Conservation (phyloP, 1,140 invertebrate species). For the Gryllus bimaculatus region DNA sequence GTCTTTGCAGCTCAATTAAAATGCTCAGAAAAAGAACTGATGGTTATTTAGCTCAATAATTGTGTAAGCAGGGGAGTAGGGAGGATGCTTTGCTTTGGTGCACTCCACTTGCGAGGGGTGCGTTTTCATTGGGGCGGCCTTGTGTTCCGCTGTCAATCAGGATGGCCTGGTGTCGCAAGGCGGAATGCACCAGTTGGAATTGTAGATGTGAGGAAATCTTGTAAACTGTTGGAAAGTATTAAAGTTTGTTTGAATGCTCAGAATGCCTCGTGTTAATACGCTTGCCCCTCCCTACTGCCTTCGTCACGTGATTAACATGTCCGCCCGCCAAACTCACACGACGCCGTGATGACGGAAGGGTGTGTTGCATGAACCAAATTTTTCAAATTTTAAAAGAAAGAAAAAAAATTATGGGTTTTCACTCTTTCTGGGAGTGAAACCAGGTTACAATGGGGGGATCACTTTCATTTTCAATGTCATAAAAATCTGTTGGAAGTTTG, state of each 20-base stretch:
- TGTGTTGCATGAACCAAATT: conserved; percentile 25
- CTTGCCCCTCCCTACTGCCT: conserved; percentile 24
- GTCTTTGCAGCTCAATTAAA: not conserved
- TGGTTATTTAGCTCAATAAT: conserved; percentile 14
- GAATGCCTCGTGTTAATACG: conserved; percentile 22
- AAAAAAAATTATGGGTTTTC: not conserved
- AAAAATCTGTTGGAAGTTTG: conserved; percentile 23
- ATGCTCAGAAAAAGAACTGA: conserved; percentile 11
- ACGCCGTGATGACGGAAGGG: conserved; percentile 21
- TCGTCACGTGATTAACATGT: conserved; percentile 26
- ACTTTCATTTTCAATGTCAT: conserved; percentile 14
- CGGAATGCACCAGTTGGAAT: conserved; percentile 20
- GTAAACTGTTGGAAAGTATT: conserved; percentile 23
- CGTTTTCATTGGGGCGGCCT: conserved; percentile 10
- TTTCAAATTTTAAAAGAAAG: conserved; percentile 13
- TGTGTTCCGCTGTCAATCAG: not conserved
- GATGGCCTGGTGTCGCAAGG: conserved; percentile 9
- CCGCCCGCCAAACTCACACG: conserved; percentile 24
- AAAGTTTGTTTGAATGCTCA: conserved; percentile 22
- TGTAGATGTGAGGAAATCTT: conserved; percentile 18
- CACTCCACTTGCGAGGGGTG: not conserved
- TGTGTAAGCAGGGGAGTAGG: conserved; percentile 24
- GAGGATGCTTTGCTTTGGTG: conserved; percentile 21
- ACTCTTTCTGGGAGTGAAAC: not conserved
- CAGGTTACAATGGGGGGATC: not conserved